A percentile compares a stretch with the other conserved stretches of the same genome.
Evolutionary conservation across 2,888 invertebrate genomes (phyloP).

Genomic region (Xylocampa areola): DNA sequence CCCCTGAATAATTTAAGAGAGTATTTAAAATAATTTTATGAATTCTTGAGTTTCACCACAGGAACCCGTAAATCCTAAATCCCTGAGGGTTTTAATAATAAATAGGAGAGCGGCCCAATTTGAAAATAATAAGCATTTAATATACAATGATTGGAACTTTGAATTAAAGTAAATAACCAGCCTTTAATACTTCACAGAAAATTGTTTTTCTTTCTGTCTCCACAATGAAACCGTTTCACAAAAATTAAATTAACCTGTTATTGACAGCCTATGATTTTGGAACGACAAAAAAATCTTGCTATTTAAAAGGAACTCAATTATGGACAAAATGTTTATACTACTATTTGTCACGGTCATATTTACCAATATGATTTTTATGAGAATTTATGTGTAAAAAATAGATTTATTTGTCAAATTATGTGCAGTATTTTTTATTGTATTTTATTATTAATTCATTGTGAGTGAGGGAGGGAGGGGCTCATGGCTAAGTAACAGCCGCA

Average conservation of each 20-base stretch:
- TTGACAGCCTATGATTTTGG: conserved; percentile 34
- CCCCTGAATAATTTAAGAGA: conserved; percentile 73
- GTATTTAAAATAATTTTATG: conserved; percentile 74
- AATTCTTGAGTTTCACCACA: conserved; percentile 59
- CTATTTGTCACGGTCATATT: not conserved
- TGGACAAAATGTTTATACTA: not conserved
- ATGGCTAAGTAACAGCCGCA: no score
- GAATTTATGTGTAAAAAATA: no score
- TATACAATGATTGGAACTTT: conserved; percentile 42
- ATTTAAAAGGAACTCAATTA: conserved; percentile 5
- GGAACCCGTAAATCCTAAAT: conserved; percentile 63
- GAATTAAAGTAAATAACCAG: conserved; percentile 40
- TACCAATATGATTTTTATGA: no score
- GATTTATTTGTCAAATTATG: no score
- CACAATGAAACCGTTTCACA: conserved; percentile 20
- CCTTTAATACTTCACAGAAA: conserved; percentile 28
- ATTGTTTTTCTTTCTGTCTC: conserved; percentile 33
- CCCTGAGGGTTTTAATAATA: conserved; percentile 70
- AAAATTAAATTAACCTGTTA: conserved; percentile 49
- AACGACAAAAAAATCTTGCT: conserved; percentile 8
- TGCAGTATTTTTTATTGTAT: no score
- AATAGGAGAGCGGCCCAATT: conserved; percentile 58
- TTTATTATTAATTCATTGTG: no score
- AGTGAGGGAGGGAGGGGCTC: no score
- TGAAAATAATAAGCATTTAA: conserved; percentile 60